Base-by-base conservation (phyloP, 1,140 invertebrate genomes). In the Lasaia peninsularis region DNA sequence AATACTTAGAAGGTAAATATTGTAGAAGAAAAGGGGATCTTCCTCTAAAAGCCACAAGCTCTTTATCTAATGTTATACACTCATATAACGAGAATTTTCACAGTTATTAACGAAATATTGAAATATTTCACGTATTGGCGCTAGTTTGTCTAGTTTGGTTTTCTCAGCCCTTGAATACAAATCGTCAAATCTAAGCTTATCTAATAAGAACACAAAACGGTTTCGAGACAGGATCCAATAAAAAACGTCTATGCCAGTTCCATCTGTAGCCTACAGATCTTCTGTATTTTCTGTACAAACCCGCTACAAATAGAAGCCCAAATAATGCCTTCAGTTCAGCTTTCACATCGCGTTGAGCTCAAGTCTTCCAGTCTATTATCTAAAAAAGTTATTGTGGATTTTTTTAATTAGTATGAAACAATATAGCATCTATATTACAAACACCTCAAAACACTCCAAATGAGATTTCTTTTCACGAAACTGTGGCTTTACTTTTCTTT, bases 41-140 rank as follows among this genome's bases (percentile, higher is more conserved):
- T n/a, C n/a, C n/a, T n/a, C n/a, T n/a, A n/a, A n/a, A n/a, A n/a
- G n/a, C n/a, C n/a, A n/a, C n/a, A n/a, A n/a, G n/a, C n/a, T n/a
- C n/a, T n/a, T n/a, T n/a, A n/a, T n/a, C n/a, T n/a, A n/a, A n/a
- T n/a, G n/a, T n/a, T n/a, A n/a, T n/a, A n/a, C n/a, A n/a, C n/a
- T n/a, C n/a, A n/a, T n/a, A n/a, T n/a, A n/a, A n/a, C n/a, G n/a
- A n/a, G n/a, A n/a, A n/a, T n/a, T n/a, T n/a, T n/a, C n/a, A n/a
- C n/a, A n/a, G n/a, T n/a, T n/a, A n/a, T n/a, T 56, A 14, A 52
- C 53, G 40, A 62, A 58, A 8, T 7, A 16, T 16, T 57, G 55
- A 49, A 56, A 62, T 34, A 62, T 52, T 8, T 21, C 44, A 52
- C 48, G 18, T 10, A 62, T 62, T 21, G 54, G 54, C 11, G 53